Conservation (phyloP, 2,888 invertebrate genomes). For the Agrenia bidenticulata region DNA sequence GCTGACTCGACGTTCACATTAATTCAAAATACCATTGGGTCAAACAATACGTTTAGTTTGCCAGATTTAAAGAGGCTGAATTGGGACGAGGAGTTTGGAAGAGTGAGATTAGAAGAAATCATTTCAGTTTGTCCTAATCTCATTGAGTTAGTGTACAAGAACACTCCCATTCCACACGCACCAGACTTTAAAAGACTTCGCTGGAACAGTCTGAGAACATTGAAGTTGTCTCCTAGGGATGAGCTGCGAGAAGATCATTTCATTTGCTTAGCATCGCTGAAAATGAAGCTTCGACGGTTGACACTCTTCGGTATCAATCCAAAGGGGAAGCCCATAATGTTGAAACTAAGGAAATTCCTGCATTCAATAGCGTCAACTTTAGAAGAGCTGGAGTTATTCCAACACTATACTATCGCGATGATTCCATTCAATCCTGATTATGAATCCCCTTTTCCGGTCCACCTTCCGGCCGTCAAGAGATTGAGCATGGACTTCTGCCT, state of each 20-base stretch:
- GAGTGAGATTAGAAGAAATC: slow-evolving; percentile 25
- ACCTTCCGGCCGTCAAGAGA: slow-evolving; percentile 14
- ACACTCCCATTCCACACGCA: slow-evolving; percentile 24
- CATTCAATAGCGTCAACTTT: slow-evolving; percentile 23
- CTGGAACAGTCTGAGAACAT: slow-evolving; percentile 18
- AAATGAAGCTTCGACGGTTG: slow-evolving; percentile 25
- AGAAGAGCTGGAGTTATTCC: slow-evolving; percentile 28
- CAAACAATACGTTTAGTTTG: no score
- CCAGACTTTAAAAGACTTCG: not conserved
- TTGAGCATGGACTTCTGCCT: slow-evolving; percentile 28
- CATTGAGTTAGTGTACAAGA: slow-evolving; percentile 21
- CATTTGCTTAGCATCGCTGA: slow-evolving; percentile 21
- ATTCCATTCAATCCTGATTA: not conserved
- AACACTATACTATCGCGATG: slow-evolving; percentile 23
- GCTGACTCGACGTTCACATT: slow-evolving; percentile 16
- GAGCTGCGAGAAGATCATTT: slow-evolving; percentile 27
- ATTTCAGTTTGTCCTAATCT: slow-evolving; percentile 33
- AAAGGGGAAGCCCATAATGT: slow-evolving; percentile 16
- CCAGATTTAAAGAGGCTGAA: slow-evolving; percentile 25
- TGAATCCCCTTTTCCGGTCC: slow-evolving; percentile 2
- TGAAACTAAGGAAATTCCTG: slow-evolving; percentile 23
- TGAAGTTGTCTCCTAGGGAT: slow-evolving; percentile 30
- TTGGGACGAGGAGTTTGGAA: slow-evolving; percentile 32
- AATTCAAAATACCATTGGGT: slow-evolving; percentile 12
- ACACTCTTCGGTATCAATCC: slow-evolving; percentile 33